Evolutionary conservation across 2,888 invertebrate genomes (phyloP).

Genomic region (Oscheius sp.): DNA sequence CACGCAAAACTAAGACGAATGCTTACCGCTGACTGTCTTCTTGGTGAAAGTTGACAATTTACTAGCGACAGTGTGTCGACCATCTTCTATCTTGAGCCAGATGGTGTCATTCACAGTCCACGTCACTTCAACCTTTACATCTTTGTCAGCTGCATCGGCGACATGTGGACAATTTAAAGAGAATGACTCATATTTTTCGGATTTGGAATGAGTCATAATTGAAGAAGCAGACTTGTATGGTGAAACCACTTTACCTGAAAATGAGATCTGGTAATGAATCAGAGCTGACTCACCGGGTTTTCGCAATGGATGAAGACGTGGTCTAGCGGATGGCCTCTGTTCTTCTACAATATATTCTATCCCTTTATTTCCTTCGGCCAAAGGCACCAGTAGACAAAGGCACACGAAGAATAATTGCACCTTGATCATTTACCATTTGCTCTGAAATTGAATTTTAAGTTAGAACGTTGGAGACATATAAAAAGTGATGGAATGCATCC

Average conservation of each 20-base stretch:
- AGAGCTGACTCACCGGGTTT: slow-evolving; percentile 19
- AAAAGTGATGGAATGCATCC: background rate
- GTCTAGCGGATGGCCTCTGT: background rate
- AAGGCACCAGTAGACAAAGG: background rate
- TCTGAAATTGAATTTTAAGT: background rate
- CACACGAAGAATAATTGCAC: background rate
- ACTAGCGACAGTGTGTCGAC: slow-evolving; percentile 45
- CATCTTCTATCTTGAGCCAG: slow-evolving; percentile 61
- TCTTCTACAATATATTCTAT: slow-evolving; percentile 22
- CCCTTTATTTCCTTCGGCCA: background rate
- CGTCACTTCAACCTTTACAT: slow-evolving; percentile 51
- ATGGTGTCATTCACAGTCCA: slow-evolving; percentile 62
- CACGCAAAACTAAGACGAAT: too few relatives aligned
- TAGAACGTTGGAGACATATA: background rate
- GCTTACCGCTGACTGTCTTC: slow-evolving; percentile 52
- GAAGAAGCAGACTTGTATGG: slow-evolving; percentile 41
- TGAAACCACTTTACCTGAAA: slow-evolving; percentile 6
- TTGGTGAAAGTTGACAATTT: slow-evolving; percentile 54
- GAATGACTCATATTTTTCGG: slow-evolving; percentile 49
- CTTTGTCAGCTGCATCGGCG: slow-evolving; percentile 48
- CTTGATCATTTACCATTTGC: slow-evolving; percentile 26
- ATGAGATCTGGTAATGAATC: background rate
- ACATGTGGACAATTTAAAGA: slow-evolving; percentile 62
- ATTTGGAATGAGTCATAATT: slow-evolving; percentile 2
- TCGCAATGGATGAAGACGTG: slow-evolving; percentile 26